These are phyloP conservation scores for Lophotis ruficrista DNA, from an alignment of 2,113 vertebrate genomes.

Conservation along the genomic window DNA sequence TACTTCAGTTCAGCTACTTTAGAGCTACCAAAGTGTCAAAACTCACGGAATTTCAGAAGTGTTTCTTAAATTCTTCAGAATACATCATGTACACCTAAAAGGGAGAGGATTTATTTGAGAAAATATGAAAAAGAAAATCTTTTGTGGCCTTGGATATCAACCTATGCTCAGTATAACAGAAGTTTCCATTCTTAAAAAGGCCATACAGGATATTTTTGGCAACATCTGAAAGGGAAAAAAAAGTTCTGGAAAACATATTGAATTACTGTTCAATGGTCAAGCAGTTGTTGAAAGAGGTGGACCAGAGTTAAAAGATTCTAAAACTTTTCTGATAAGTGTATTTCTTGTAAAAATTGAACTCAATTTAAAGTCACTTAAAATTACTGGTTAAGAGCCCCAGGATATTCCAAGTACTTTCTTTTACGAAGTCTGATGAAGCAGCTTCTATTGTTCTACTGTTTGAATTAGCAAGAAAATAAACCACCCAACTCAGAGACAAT, in stretches of 20 bases:
- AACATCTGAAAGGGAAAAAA: not conserved
- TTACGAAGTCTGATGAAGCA: not conserved
- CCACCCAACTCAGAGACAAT: not conserved
- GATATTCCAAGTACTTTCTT: not conserved
- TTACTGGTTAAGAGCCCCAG: not conserved
- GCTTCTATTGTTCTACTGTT: not conserved
- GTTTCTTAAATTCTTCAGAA: not conserved
- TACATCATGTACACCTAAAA: not conserved
- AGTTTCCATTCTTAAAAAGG: not conserved
- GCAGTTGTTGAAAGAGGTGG: not conserved
- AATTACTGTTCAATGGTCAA: not conserved
- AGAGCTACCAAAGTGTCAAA: not conserved
- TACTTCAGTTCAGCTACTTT: not conserved
- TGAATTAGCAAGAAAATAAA: not conserved
- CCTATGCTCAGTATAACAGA: not conserved
- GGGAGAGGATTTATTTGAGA: not conserved
- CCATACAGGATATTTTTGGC: not conserved
- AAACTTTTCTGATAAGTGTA: not conserved
- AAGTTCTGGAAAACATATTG: not conserved
- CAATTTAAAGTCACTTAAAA: not conserved
- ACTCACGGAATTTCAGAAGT: not conserved
- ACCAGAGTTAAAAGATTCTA: not conserved
- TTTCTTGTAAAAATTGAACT: not conserved
- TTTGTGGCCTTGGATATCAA: not conserved
- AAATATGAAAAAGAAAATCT: not conserved